Evolutionary conservation across 2,888 invertebrate species (phyloP).

Genomic region (Congeria kusceri): DNA sequence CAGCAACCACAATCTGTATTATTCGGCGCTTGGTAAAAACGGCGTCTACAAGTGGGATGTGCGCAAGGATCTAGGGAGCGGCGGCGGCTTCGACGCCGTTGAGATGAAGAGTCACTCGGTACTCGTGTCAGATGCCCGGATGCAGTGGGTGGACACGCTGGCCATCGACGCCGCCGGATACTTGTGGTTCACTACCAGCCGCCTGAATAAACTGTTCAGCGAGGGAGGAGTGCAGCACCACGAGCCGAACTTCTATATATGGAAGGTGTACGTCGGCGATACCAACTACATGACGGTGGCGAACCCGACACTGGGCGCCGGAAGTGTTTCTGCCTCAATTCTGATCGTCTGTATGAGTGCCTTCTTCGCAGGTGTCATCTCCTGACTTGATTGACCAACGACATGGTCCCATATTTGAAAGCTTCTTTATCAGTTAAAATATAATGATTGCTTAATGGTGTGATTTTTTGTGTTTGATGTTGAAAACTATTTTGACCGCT

Average conservation of each 20-base stretch:
- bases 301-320: neutral
- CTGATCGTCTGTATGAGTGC: neutral
- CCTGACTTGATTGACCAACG: no score
- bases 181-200: constrained; percentile 70
- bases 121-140: constrained; percentile 57
- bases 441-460: no score
- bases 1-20: constrained; percentile 56
- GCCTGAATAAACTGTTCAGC: constrained; percentile 66
- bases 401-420: no score
- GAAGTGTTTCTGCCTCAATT: neutral
- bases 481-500: no score
- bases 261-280: constrained; percentile 64
- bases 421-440: no score
- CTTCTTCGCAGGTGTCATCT: neutral
- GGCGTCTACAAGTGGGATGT: constrained; percentile 64
- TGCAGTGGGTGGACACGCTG: constrained; percentile 69
- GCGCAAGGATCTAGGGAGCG: constrained; percentile 20
- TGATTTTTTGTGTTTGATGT: no score
- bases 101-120: constrained; percentile 30
- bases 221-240: constrained; percentile 40
- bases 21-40: constrained; percentile 58
- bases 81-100: constrained; percentile 35
- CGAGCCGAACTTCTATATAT: constrained; percentile 65
- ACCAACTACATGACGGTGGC: constrained; percentile 51
- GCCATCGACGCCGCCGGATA: constrained; percentile 62